Percentiles rank a stretch among this genome's conserved stretches.
phyloP scores from a whole-genome alignment of 2,113 vertebrate genomes.

The Accipiter cooperii region DNA sequence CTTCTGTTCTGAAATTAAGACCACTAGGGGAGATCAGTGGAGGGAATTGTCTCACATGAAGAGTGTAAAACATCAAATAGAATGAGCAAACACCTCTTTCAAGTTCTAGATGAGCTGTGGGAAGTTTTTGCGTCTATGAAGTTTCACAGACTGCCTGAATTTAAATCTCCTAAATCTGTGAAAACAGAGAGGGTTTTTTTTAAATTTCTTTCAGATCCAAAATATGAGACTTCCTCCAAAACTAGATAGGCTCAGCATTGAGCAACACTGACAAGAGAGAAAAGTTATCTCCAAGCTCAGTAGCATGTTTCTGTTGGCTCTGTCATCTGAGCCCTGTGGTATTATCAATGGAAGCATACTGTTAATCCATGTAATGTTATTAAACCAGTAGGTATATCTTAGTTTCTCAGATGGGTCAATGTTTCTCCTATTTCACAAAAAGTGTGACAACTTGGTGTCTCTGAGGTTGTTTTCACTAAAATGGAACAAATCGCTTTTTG shows the following conservation, averaged over 20 bases:
- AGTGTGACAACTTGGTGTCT: not conserved
- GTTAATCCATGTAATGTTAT: not conserved
- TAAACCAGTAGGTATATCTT: not conserved
- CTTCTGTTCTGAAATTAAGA: slow-evolving; percentile 27
- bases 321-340: not conserved
- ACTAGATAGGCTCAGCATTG: not conserved
- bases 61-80: slow-evolving; percentile 16
- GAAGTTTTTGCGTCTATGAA: not conserved
- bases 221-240: not conserved
- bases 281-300: not conserved
- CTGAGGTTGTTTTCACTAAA: not conserved
- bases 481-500: not conserved
- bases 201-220: not conserved
- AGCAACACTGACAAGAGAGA: not conserved
- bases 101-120: slow-evolving; percentile 9
- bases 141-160: not conserved
- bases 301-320: not conserved
- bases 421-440: not conserved
- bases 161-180: not conserved
- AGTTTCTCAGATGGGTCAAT: not conserved
- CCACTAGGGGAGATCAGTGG: slow-evolving; percentile 21
- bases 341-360: not conserved
- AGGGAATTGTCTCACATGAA: slow-evolving; percentile 4
- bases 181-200: not conserved
- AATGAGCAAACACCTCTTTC: slow-evolving; percentile 6